phyloP scores from a whole-genome alignment of 2,797 vertebrate species.

The Mormyrops boulengeri region DNA sequence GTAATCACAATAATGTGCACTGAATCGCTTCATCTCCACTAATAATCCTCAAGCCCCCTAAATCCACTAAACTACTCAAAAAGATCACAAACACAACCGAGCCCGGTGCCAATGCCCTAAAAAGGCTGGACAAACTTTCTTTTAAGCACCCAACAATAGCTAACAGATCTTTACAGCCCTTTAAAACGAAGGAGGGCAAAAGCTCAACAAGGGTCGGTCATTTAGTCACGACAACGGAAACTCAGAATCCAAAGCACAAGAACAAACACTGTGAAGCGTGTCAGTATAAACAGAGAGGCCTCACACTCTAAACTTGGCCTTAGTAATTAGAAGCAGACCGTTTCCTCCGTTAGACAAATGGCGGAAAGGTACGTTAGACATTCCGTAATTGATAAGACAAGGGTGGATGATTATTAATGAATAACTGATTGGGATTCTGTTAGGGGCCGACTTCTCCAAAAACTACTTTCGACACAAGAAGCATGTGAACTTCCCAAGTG shows the following conservation, averaged over 20 bases:
- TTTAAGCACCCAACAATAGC: neutral
- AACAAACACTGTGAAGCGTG: neutral
- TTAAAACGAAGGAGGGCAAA: neutral
- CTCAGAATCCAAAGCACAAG: neutral
- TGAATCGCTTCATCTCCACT: neutral
- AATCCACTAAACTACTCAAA: constrained; percentile 13
- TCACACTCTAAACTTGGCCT: neutral
- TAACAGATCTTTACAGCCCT: neutral
- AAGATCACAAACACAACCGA: neutral
- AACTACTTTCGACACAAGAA: neutral
- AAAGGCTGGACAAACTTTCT: neutral
- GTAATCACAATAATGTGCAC: constrained; percentile 15
- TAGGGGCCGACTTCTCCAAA: neutral
- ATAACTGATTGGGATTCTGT: neutral
- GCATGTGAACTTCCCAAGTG: neutral
- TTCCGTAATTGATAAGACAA: neutral
- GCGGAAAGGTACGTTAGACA: neutral
- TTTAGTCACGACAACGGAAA: neutral
- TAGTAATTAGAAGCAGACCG: neutral
- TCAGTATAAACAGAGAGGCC: neutral
- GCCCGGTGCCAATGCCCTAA: neutral
- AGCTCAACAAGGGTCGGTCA: neutral
- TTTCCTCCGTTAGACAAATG: neutral
- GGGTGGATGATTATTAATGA: neutral
- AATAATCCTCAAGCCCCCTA: constrained; percentile 6